A percentile compares a stretch with the other conserved stretches of the same genome.
These are phyloP conservation scores for Mythimna loreyi DNA, from an alignment of 2,888 invertebrate genomes.

Conservation along the genomic window DNA sequence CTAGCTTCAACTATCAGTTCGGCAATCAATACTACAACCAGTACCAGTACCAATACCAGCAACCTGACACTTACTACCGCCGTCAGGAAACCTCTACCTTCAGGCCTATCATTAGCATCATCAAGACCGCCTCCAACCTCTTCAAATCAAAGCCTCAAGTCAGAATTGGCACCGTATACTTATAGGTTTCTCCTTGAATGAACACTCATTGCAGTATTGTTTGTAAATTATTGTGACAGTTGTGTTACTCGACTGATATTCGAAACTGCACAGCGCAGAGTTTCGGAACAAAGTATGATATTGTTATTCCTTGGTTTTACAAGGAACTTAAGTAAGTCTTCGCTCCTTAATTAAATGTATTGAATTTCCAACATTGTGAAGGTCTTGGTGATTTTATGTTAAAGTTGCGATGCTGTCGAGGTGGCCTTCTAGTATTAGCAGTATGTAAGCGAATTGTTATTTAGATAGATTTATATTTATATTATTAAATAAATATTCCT, in stretches of 20 bases:
- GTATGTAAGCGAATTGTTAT: constrained; percentile 82
- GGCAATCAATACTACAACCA: constrained; percentile 82
- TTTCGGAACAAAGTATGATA: constrained; percentile 86
- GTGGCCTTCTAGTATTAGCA: constrained; percentile 88
- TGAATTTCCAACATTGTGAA: constrained; percentile 74
- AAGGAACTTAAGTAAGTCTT: constrained; percentile 80
- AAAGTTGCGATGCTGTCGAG: constrained; percentile 82
- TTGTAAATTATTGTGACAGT: constrained; percentile 86
- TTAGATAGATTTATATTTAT: constrained; percentile 79
- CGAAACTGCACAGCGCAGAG: constrained; percentile 78
- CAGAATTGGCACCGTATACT: constrained; percentile 85
- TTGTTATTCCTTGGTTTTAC: constrained; percentile 90
- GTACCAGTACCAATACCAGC: constrained; percentile 73
- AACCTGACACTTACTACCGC: constrained; percentile 77
- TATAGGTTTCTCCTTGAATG: constrained; percentile 71
- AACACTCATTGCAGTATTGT: constrained; percentile 80
- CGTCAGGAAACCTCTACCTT: constrained; percentile 81
- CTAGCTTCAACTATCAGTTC: constrained; percentile 83
- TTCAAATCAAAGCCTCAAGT: constrained; percentile 86
- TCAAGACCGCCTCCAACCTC: constrained; percentile 86
- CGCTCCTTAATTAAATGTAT: constrained; percentile 70
- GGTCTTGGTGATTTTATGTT: constrained; percentile 81
- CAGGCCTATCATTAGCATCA: constrained; percentile 86
- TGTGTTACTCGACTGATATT: constrained; percentile 90
- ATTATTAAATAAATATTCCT: constrained; percentile 80